Percentiles rank a stretch among this genome's conserved stretches.
Evolutionary conservation across 2,888 invertebrate species (phyloP).

Genomic region (Malacosoma neustria): DNA sequence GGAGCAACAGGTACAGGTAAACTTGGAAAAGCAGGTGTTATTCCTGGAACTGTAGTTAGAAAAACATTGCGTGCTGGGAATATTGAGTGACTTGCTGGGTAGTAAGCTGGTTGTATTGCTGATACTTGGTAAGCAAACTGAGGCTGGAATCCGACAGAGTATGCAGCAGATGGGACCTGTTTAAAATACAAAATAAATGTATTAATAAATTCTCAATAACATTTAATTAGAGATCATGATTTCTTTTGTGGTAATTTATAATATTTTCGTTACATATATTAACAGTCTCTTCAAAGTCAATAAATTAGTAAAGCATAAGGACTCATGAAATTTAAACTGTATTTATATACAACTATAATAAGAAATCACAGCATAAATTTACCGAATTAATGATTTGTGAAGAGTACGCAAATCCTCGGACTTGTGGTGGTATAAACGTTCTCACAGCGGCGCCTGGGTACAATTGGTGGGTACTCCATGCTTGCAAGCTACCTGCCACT

Average conservation of each 20-base stretch:
- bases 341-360: neutral
- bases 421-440: slow-evolving; percentile 35
- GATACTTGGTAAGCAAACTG: slow-evolving; percentile 42
- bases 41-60: slow-evolving; percentile 30
- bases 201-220: neutral
- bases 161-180: slow-evolving; percentile 38
- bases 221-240: no score
- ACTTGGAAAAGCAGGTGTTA: slow-evolving; percentile 20
- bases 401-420: slow-evolving; percentile 46
- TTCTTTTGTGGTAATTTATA: no score
- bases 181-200: slow-evolving; percentile 13
- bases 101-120: slow-evolving; percentile 34
- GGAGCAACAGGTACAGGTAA: slow-evolving; percentile 15
- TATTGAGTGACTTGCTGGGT: slow-evolving; percentile 34
- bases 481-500: slow-evolving; percentile 22
- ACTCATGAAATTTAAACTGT: no score
- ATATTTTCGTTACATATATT: no score
- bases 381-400: slow-evolving; percentile 57
- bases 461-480: neutral
- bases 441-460: slow-evolving; percentile 15
- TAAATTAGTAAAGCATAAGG: no score
- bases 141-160: slow-evolving; percentile 34
- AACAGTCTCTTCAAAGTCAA: neutral
- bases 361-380: slow-evolving; percentile 19
- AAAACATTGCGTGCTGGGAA: slow-evolving; percentile 34